Evolutionary conservation across 2,888 invertebrate species (phyloP).

Genomic region (Drosophila borborema): DNA sequence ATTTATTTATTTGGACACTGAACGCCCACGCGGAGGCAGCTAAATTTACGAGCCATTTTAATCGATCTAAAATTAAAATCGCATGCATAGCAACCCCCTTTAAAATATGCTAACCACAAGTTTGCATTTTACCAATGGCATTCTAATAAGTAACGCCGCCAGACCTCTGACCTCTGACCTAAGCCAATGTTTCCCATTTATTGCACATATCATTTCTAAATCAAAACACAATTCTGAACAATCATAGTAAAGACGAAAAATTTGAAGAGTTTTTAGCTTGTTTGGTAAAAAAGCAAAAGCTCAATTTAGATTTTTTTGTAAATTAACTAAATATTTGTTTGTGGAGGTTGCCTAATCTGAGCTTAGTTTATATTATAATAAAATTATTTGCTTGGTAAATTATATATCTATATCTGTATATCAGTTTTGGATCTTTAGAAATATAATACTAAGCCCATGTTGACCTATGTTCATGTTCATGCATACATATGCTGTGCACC

Average conservation of each 20-base stretch:
- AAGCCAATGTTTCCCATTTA: not conserved
- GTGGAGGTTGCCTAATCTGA: not conserved
- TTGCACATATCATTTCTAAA: not conserved
- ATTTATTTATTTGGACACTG: conserved; percentile 75
- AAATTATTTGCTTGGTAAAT: not conserved
- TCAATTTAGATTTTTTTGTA: not conserved
- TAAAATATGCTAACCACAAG: conserved; percentile 26
- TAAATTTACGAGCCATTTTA: conserved; percentile 74
- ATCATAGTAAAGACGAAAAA: not conserved
- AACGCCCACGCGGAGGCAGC: conserved; percentile 57
- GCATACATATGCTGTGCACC: not conserved
- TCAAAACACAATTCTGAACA: not conserved
- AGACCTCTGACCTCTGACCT: conserved; percentile 2
- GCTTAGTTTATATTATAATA: not conserved
- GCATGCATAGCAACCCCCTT: conserved; percentile 64
- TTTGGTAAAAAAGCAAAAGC: not conserved
- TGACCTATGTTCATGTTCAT: not conserved
- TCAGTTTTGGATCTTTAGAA: not conserved
- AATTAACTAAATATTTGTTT: not conserved
- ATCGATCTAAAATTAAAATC: conserved; percentile 77
- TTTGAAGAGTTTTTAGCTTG: not conserved
- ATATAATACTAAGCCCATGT: not conserved
- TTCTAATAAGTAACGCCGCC: conserved; percentile 12
- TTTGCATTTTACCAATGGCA: conserved; percentile 32
- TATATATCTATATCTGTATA: not conserved